Evolutionary conservation across 2,113 vertebrate species (phyloP).

Genomic region (Oenanthe melanoleuca): DNA sequence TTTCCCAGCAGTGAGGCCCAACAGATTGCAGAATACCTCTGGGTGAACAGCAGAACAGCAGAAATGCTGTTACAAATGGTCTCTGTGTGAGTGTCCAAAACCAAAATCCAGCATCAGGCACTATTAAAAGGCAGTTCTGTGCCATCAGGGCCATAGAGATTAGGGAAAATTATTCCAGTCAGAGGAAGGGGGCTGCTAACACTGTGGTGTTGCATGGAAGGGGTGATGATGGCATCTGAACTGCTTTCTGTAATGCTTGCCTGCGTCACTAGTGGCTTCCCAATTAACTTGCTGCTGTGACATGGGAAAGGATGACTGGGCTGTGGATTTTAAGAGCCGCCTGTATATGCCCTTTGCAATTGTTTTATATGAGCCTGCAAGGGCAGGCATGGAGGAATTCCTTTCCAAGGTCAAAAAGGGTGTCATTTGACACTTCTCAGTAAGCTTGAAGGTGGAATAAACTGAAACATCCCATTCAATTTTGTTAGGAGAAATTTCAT

Average conservation of each 20-base stretch:
- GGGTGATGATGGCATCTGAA: not conserved
- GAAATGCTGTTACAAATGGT: accelerated
- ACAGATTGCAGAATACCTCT: not conserved
- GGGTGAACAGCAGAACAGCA: not conserved
- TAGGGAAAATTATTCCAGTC: not conserved
- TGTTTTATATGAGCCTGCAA: not conserved
- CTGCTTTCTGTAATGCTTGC: not conserved
- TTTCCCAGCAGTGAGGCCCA: not conserved
- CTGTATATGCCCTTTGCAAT: not conserved
- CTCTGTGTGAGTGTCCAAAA: not conserved
- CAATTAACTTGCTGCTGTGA: not conserved
- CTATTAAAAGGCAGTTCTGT: not conserved
- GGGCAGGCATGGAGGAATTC: not conserved
- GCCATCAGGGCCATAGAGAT: not conserved
- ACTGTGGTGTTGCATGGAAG: accelerated
- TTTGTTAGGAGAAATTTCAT: conserved; percentile 20
- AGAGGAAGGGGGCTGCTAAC: not conserved
- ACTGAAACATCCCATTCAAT: not conserved
- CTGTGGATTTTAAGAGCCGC: not conserved
- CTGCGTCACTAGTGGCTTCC: not conserved
- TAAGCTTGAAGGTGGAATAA: not conserved
- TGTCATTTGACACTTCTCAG: not conserved
- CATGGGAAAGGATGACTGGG: not conserved
- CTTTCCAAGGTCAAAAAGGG: not conserved
- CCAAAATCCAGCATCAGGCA: not conserved